Percentiles rank a stretch among this genome's conserved stretches.
Conservation (phyloP, 2,888 invertebrate species). For the Spodoptera exigua region DNA sequence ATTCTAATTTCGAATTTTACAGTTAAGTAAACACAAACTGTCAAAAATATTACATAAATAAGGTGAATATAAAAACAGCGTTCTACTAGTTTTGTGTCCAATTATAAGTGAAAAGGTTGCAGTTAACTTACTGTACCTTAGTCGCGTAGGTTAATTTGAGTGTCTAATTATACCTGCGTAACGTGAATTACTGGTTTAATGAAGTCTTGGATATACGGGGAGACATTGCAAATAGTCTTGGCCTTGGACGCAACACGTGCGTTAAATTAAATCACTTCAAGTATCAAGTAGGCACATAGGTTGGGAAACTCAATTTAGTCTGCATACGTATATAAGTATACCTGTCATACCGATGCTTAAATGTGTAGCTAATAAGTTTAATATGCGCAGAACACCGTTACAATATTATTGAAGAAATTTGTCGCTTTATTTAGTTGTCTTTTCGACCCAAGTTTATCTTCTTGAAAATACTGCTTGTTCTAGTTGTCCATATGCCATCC, state of each 20-base stretch:
- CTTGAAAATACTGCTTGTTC: no score
- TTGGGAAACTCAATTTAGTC: slow-evolving; percentile 14
- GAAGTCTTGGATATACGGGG: slow-evolving; percentile 22
- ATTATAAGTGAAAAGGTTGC: slow-evolving; percentile 40
- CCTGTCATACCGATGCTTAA: background rate
- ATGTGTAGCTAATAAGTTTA: background rate
- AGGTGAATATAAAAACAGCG: background rate
- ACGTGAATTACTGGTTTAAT: slow-evolving; percentile 33
- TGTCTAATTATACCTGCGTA: slow-evolving; percentile 7
- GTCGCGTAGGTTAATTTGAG: slow-evolving; percentile 23
- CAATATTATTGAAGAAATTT: no score
- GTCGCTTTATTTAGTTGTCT: no score
- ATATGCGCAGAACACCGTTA: no score
- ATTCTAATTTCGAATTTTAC: no score
- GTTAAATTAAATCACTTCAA: background rate
- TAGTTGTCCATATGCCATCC: no score
- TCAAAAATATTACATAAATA: slow-evolving; percentile 1
- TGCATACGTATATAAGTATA: background rate
- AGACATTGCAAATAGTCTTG: background rate
- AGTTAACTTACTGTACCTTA: slow-evolving; percentile 8
- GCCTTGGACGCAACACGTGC: background rate
- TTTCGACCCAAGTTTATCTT: no score
- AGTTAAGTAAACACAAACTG: no score
- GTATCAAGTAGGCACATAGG: no score
- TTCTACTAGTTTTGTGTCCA: slow-evolving; percentile 2